Evolutionary conservation across 2,888 invertebrate genomes (phyloP).

Genomic region (Augiades crinisus): DNA sequence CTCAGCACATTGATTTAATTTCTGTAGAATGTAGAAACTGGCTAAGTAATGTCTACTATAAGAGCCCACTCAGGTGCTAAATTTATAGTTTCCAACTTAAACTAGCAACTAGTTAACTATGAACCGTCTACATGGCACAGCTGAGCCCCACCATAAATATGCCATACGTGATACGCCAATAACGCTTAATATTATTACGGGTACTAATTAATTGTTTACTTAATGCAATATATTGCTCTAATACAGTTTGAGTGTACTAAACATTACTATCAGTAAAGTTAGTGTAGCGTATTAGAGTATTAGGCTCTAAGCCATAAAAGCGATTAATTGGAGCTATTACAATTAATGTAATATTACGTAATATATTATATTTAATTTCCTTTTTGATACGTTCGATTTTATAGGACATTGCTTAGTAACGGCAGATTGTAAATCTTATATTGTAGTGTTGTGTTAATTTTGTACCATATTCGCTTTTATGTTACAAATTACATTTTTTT

Average conservation of each 20-base stretch:
- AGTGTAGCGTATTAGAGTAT: not conserved
- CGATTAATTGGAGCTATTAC: not conserved
- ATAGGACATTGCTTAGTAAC: too few relatives aligned
- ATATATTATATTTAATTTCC: too few relatives aligned
- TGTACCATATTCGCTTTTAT: too few relatives aligned
- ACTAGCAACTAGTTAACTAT: constrained; percentile 51
- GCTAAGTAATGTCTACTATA: not conserved
- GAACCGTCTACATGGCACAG: constrained; percentile 37
- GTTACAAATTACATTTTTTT: too few relatives aligned
- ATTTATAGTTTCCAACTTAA: constrained; percentile 19
- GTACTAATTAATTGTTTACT: constrained; percentile 22
- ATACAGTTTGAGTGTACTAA: not conserved
- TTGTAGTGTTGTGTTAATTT: too few relatives aligned
- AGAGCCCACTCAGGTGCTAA: constrained; percentile 7
- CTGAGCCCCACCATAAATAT: constrained; percentile 47
- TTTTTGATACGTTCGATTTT: too few relatives aligned
- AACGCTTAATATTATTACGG: constrained; percentile 16
- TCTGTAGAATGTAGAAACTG: not conserved
- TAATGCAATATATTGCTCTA: constrained; percentile 12
- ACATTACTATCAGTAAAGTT: not conserved
- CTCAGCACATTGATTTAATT: not conserved
- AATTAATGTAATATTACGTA: too few relatives aligned
- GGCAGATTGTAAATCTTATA: too few relatives aligned
- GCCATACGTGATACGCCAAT: constrained; percentile 39
- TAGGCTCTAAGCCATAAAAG: not conserved